These are phyloP conservation scores for Acronicta alni DNA, from an alignment of 2,888 invertebrate genomes.

Conservation along the genomic window DNA sequence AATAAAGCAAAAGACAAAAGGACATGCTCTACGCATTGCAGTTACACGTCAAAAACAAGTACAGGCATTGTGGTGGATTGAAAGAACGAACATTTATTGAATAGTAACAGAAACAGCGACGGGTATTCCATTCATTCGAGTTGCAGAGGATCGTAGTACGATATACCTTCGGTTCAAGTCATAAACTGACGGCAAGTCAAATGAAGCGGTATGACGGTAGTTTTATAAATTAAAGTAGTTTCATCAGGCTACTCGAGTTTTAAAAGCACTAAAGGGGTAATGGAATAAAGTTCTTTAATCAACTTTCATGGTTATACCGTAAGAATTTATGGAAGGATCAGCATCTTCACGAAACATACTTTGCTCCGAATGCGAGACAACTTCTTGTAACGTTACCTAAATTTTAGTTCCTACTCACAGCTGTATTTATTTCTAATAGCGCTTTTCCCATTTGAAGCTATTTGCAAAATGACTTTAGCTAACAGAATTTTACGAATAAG, in stretches of 20 bases:
- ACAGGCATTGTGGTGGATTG: conserved; percentile 21
- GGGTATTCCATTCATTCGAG: conserved; percentile 47
- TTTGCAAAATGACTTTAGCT: too few species aligned
- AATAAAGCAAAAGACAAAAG: conserved; percentile 9
- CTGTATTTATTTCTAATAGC: too few species aligned
- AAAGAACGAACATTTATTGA: conserved; percentile 60
- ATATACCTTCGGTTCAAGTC: conserved; percentile 20
- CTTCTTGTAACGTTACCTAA: too few species aligned
- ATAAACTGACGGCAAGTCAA: conserved; percentile 37
- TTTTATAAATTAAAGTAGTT: conserved; percentile 39
- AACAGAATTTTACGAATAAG: too few species aligned
- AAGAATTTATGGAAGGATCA: conserved; percentile 1
- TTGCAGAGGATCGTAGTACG: conserved; percentile 1
- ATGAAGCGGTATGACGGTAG: conserved; percentile 31
- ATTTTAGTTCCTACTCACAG: too few species aligned
- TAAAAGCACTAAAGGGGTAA: conserved; percentile 2
- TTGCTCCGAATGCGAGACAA: too few species aligned
- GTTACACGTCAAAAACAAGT: conserved; percentile 19
- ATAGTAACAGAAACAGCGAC: conserved; percentile 53
- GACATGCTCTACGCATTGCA: conserved; percentile 26
- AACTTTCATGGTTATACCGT: conserved; percentile 5
- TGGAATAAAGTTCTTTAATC: conserved; percentile 1
- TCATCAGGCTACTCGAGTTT: conserved; percentile 22
- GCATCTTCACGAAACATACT: not conserved
- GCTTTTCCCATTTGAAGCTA: too few species aligned